Evolutionary conservation across 2,113 vertebrate genomes (phyloP).

Genomic region (Lamprologus tigripictilis): DNA sequence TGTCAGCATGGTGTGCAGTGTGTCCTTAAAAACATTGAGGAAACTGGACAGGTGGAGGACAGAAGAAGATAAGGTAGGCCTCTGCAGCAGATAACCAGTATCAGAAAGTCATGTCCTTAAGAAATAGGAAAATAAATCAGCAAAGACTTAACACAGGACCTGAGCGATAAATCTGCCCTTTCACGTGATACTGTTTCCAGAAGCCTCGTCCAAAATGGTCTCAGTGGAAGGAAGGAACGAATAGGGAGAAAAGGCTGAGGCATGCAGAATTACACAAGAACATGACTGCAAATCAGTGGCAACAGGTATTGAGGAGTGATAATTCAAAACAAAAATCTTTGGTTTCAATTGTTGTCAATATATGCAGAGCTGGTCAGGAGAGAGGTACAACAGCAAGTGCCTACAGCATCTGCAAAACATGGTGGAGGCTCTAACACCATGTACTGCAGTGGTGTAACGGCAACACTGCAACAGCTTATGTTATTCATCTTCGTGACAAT

Average conservation of each 20-base stretch:
- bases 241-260: background rate
- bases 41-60: background rate
- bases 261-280: background rate
- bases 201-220: background rate
- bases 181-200: background rate
- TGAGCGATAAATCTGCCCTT: background rate
- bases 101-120: background rate
- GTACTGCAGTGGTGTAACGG: background rate
- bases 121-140: background rate
- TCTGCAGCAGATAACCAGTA: background rate
- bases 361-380: background rate
- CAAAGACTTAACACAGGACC: background rate
- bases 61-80: background rate
- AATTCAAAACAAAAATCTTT: background rate
- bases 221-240: background rate
- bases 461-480: background rate
- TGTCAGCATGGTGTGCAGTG: background rate
- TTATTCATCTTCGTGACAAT: background rate
- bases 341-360: background rate
- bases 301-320: background rate
- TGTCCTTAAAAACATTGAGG: background rate
- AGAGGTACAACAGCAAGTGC: background rate
- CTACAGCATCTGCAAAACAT: background rate
- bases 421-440: background rate
- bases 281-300: background rate